Base-by-base conservation (phyloP, 2,888 invertebrate species). In the Hirtodrosophila histrioides region DNA sequence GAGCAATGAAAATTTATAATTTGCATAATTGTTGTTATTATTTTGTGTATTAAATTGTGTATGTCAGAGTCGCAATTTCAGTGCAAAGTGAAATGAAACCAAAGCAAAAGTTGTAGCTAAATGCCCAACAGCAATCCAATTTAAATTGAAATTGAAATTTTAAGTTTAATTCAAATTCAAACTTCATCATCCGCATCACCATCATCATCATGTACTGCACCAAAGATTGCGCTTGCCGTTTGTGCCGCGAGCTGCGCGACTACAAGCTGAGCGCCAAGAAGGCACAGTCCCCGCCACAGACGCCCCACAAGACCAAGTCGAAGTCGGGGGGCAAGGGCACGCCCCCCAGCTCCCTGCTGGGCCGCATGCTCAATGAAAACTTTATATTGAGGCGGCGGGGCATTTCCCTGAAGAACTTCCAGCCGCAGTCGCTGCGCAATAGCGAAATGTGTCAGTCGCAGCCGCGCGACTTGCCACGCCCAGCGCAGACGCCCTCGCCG, bases 241-340 rank as follows among this genome's bases (percentile, higher is more conserved):
- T 96, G 88, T 96, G 96, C 91, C 94, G 95, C 75, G 95, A 96
- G 90, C 92, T 96, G 82, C 94, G 93, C 83, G 94, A 94, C 79
- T 94, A 93, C 89, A 93, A 93, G 53, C 69, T 74, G 27, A 67
- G 64, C 50, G 46, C 40, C 43, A 78, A 73, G 72, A 80, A 87
- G 61, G 36, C 39, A 64, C 62, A 36, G 50, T 36, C 51, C 5
- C 43, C 35, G 40, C 12, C 46, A 9, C 62, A 57, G 31, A 10
- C 3, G 11, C 66, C 27, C 12, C 9, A 55, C 40, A 50, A 82
- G 70, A 31, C 63, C 11, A 49, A 56, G 53, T 24, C 48, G 2
- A 60, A 64, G 60, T 35, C 36, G 37, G 39, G 36, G 7, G 66
- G 43, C 35, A 67, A 53, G 40, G 49, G 72, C 57, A 54, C 78